Evolutionary conservation across 2,888 invertebrate species (phyloP).

Genomic region (Lordiphosa andalusiaca): DNA sequence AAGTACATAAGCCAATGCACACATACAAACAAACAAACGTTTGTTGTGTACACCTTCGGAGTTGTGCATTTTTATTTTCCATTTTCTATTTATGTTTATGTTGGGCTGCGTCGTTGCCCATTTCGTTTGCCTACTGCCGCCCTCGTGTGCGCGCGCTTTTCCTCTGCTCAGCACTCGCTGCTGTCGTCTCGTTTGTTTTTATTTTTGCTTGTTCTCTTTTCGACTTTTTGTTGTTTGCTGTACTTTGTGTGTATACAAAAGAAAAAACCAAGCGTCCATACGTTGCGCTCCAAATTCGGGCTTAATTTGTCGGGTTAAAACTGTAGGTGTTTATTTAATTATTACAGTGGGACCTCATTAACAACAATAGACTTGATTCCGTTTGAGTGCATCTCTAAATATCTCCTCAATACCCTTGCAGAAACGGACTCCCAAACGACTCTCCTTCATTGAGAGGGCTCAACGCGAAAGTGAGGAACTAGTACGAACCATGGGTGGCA

Average conservation of each 20-base stretch:
- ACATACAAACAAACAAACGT: not conserved
- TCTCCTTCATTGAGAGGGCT: conserved; percentile 78
- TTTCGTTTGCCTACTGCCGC: conserved; percentile 38
- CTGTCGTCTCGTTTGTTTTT: conserved; percentile 68
- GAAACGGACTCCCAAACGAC: conserved; percentile 79
- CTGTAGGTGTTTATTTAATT: conserved; percentile 1
- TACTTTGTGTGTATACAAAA: conserved; percentile 62
- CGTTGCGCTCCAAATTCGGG: conserved; percentile 35
- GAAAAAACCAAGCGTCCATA: conserved; percentile 4
- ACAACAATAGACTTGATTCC: too few relatives aligned
- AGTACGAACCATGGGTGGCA: conserved; percentile 79
- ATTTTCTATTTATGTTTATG: conserved; percentile 40
- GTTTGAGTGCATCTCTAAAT: too few relatives aligned
- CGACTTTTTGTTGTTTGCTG: conserved; percentile 77
- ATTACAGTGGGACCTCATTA: not conserved
- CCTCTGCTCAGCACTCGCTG: conserved; percentile 10
- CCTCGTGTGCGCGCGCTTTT: conserved; percentile 75
- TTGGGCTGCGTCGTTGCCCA: conserved; percentile 18
- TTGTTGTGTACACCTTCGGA: conserved; percentile 7
- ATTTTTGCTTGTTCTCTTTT: conserved; percentile 70
- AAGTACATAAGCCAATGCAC: conserved; percentile 12
- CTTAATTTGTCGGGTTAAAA: conserved; percentile 13
- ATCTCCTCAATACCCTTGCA: conserved; percentile 40
- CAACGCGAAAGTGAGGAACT: conserved; percentile 80
- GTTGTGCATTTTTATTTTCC: conserved; percentile 32